Conservation (phyloP, 92 coral and sea anemone species). For the Pocillopora meandrina region DNA sequence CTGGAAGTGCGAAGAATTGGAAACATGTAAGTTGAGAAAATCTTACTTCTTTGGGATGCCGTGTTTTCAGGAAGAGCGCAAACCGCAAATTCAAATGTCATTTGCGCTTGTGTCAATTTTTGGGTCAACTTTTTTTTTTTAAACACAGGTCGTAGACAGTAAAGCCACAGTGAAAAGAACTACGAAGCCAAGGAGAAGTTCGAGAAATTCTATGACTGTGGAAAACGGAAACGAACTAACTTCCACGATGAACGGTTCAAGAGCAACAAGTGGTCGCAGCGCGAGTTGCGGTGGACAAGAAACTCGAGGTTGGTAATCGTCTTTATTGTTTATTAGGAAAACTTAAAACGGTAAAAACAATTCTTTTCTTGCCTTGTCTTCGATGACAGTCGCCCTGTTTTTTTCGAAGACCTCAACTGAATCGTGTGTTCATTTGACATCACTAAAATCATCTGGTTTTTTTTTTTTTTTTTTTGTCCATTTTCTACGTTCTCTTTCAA, state of each 20-base stretch:
- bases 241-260: slow-evolving; percentile 38
- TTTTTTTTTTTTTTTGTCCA: neutral
- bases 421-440: neutral
- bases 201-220: slow-evolving; percentile 53
- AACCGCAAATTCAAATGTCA: neutral
- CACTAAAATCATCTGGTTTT: neutral
- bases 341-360: neutral
- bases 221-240: slow-evolving; percentile 58
- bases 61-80: neutral
- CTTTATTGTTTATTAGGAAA: neutral
- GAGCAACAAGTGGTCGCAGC: slow-evolving; percentile 58
- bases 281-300: slow-evolving; percentile 27
- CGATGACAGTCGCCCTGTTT: slow-evolving; percentile 18
- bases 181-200: slow-evolving; percentile 80
- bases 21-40: slow-evolving; percentile 79
- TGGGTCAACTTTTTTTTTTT: neutral
- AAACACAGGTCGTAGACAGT: slow-evolving; percentile 87
- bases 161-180: slow-evolving; percentile 78
- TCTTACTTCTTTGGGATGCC: neutral
- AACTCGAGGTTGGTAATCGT: slow-evolving; percentile 32
- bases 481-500: neutral
- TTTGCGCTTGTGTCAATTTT: neutral
- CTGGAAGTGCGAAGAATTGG: slow-evolving; percentile 89
- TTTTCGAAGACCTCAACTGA: neutral
- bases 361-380: neutral